Evolutionary conservation across 2,888 invertebrate species (phyloP), one percentile per base, ranked within the genome.

Genomic region (Patella depressa): DNA sequence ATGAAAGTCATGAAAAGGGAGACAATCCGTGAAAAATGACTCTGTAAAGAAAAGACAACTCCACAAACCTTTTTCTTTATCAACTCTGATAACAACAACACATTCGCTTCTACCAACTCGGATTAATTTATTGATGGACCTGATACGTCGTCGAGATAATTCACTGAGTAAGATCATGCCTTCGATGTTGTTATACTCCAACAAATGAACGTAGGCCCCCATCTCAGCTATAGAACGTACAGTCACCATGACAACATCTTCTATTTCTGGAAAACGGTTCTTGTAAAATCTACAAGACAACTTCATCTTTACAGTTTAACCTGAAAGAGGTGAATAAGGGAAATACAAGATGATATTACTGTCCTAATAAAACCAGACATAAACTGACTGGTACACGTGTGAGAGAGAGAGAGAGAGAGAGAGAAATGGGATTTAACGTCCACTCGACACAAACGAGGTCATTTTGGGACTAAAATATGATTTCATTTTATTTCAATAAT

Each of bases 241-340:
- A 91, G 98, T 99, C 53, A 98, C 99, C 98, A 99, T 98, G 72
- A 99, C 99, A 73, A 99, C 98, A 95, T 99, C 99, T 89, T 99
- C 99, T 80, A 98, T 95, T 91, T 99, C 99, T 1, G 99, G 99
- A 93, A 98, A 99, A 90, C 96, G 97, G 92, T 98, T 96, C 91
- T 96, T 95, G 92, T 99, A 99, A 94, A 97, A 99, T 90, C 99
- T 94, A 86, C 91, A 91, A n/a, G 89, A 84, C 53, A 91, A 79
- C 76, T 88, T 88, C 90, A 90, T 90, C 73, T 77, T 88, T 69
- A 17, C 9, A 72, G 34, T 45, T 54, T 17, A 72, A 54, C 59
- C 71, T 24, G 71, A 15, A 5, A 71, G 17, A 29, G 5, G 11
- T 19, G 17, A 19, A 29, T 11, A 34, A 71, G 24, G 53, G 53